Percentiles rank a stretch among this genome's conserved stretches.
Evolutionary conservation across 2,888 invertebrate species (phyloP).

Genomic region (Odiellus spinosus): DNA sequence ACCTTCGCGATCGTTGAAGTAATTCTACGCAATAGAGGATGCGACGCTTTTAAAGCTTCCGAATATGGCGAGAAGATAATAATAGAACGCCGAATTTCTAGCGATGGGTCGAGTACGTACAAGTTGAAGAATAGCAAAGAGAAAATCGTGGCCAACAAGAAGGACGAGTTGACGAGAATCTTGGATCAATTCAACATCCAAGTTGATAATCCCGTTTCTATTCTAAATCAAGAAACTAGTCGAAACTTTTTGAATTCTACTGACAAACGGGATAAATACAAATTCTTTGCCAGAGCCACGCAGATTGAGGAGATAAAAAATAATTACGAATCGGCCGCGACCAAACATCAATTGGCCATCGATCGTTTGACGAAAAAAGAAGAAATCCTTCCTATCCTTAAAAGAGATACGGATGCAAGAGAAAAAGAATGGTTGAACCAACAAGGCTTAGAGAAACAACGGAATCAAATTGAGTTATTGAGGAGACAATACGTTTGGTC

Average conservation of each 20-base stretch:
- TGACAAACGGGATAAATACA: conserved; percentile 55
- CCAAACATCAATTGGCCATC: conserved; percentile 23
- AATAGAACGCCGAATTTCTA: conserved; percentile 30
- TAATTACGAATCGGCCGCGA: conserved; percentile 26
- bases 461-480: conserved; percentile 34
- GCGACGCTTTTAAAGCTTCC: conserved; percentile 48
- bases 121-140: conserved; percentile 50
- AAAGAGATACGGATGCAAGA: conserved; percentile 32
- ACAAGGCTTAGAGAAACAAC: conserved; percentile 39
- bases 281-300: conserved; percentile 60
- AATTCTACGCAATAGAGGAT: conserved; percentile 44
- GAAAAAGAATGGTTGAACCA: conserved; percentile 40
- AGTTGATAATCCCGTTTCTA: conserved; percentile 82
- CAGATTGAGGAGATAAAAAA: conserved; percentile 41
- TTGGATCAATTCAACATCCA: conserved; percentile 63
- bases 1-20: conserved; percentile 35
- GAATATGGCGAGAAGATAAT: conserved; percentile 37
- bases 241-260: conserved; percentile 62
- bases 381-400: conserved; percentile 20
- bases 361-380: conserved; percentile 26
- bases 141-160: conserved; percentile 45
- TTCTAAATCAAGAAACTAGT: conserved; percentile 84
- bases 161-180: conserved; percentile 56
- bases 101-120: conserved; percentile 43
- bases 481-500: conserved; percentile 44